Percentiles rank a stretch among this genome's conserved stretches.
These are phyloP conservation scores for Tyria jacobaeae DNA, from an alignment of 2,888 invertebrate species.

Conservation along the genomic window DNA sequence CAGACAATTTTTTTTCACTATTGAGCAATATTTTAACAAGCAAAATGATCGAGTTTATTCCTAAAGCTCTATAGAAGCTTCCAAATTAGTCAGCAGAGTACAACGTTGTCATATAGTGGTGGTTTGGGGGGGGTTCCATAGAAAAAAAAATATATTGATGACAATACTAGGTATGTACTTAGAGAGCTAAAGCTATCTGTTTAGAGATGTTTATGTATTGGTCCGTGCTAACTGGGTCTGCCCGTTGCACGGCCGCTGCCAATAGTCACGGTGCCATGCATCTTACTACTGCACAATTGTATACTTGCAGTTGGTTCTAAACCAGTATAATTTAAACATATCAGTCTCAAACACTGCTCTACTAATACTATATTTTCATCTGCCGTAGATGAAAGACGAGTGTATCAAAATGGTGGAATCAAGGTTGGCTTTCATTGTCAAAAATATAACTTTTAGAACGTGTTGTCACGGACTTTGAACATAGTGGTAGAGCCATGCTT, in stretches of 20 bases:
- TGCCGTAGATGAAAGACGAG: background rate
- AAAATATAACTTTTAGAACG: conserved; percentile 2
- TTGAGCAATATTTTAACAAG: no score
- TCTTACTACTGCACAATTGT: conserved; percentile 40
- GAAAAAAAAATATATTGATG: no score
- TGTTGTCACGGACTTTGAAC: background rate
- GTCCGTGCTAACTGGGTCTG: conserved; percentile 64
- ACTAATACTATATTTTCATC: no score
- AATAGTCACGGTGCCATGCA: conserved; percentile 40
- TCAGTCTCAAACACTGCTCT: background rate
- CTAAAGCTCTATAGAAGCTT: no score
- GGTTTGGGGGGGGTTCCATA: no score
- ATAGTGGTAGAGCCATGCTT: no score
- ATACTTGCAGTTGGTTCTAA: conserved; percentile 1
- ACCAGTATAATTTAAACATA: background rate
- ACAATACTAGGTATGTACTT: no score
- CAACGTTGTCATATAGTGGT: no score
- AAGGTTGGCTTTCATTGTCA: conserved; percentile 7
- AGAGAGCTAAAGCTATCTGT: conserved; percentile 23
- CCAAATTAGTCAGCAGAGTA: no score
- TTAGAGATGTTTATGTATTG: conserved; percentile 29
- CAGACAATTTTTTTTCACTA: no score
- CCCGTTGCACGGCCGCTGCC: conserved; percentile 56
- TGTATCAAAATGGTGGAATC: conserved; percentile 8
- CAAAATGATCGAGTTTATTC: no score